Conservation (phyloP, 2,888 invertebrate genomes). For the Sinelater perroti region DNA sequence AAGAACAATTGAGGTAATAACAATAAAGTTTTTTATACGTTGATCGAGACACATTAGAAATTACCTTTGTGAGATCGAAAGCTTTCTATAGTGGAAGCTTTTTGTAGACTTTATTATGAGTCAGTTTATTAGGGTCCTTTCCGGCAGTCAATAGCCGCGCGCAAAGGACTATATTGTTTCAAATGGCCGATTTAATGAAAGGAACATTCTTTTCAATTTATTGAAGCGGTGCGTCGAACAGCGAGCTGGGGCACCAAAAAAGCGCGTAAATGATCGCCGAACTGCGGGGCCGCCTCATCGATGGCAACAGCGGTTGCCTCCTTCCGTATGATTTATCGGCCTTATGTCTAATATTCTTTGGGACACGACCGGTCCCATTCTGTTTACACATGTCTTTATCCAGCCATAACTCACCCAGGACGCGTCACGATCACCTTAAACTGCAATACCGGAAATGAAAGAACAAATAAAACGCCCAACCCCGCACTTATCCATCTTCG, state of each 20-base stretch:
- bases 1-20: too few species aligned
- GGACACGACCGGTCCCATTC: conserved; percentile 48
- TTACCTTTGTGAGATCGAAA: too few species aligned
- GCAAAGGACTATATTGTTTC: not conserved
- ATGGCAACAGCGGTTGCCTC: conserved; percentile 50
- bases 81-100: not conserved
- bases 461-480: conserved; percentile 45
- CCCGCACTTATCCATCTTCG: conserved; percentile 39
- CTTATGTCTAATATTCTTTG: conserved; percentile 53
- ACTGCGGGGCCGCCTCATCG: conserved; percentile 47
- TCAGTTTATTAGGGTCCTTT: not conserved
- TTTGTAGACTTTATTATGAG: not conserved
- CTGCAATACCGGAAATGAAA: conserved; percentile 47
- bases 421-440: conserved; percentile 52
- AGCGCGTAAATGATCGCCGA: conserved; percentile 11
- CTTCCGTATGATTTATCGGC: conserved; percentile 53
- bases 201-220: not conserved
- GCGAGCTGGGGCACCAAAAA: conserved; percentile 3
- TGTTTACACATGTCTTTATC: conserved; percentile 55
- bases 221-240: not conserved
- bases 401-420: conserved; percentile 52
- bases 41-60: too few species aligned
- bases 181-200: conserved; percentile 2
- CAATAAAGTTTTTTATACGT: too few species aligned
- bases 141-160: not conserved